Percentiles rank a stretch among this genome's conserved stretches.
Conservation (phyloP, 2,888 invertebrate genomes). For the Apotomis betuletana region DNA sequence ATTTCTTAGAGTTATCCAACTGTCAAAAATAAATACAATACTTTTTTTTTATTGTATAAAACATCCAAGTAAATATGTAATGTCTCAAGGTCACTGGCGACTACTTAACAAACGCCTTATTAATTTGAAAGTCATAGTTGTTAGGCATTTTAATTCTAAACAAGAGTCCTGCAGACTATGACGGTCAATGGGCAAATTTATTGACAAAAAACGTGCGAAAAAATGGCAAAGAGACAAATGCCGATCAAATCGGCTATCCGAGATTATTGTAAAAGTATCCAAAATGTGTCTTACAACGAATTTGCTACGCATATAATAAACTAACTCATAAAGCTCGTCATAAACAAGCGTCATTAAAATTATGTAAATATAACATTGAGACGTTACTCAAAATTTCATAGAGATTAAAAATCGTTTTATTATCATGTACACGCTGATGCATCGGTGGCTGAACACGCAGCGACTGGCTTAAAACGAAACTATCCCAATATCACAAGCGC, state of each 20-base stretch:
- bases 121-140: not conserved
- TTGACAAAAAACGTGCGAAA: constrained; percentile 27
- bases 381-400: constrained; percentile 27
- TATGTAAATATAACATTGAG: constrained; percentile 26
- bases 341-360: constrained; percentile 29
- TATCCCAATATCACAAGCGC: not conserved
- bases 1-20: no score
- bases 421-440: not conserved
- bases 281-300: constrained; percentile 22
- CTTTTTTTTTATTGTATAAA: no score
- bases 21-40: no score
- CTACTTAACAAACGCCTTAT: no score
- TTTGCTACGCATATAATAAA: constrained; percentile 4
- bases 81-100: no score
- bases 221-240: constrained; percentile 26
- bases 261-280: constrained; percentile 30
- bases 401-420: constrained; percentile 25
- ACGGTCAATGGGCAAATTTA: constrained; percentile 13
- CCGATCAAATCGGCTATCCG: constrained; percentile 4
- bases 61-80: no score
- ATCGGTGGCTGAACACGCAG: constrained; percentile 1
- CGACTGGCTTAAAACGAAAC: constrained; percentile 3
- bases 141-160: not conserved
- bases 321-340: constrained; percentile 8
- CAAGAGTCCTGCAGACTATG: constrained; percentile 1